A percentile compares a stretch with the other conserved stretches of the same genome.
Conservation (phyloP, 2,888 invertebrate species). For the Tupiocoris notatus region DNA sequence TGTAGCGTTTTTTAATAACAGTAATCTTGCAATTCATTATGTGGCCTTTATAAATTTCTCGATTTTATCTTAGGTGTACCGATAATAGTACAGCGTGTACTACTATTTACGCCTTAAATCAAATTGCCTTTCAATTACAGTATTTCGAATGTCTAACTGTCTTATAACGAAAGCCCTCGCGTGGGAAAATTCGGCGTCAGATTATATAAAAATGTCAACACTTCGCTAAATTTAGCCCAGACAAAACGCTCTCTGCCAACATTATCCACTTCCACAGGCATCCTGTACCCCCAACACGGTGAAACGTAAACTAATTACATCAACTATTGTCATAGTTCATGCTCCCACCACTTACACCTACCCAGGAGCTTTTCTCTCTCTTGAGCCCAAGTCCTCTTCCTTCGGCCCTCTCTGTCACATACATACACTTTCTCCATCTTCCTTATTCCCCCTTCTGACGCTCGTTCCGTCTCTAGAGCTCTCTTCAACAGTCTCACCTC, state of each 20-base stretch:
- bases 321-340: slow-evolving; percentile 38
- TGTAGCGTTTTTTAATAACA: no score
- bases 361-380: not conserved
- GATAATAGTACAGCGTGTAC: no score
- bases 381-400: not conserved
- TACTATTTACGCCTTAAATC: no score
- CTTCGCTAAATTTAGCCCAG: not conserved
- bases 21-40: no score
- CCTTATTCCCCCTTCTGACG: not conserved
- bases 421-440: no score
- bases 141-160: no score
- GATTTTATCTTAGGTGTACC: no score
- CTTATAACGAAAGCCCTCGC: no score
- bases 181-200: no score
- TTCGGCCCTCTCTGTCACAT: not conserved
- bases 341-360: not conserved
- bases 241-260: not conserved
- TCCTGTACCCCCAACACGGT: slow-evolving; percentile 6
- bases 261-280: not conserved
- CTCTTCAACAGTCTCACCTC: not conserved
- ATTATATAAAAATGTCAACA: no score
- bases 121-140: no score
- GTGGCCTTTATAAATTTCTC: no score
- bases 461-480: not conserved
- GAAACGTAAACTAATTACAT: slow-evolving; percentile 39